These are phyloP conservation scores for Onychomys arenicola DNA, from an alignment of 2,797 vertebrate species.

Conservation along the genomic window DNA sequence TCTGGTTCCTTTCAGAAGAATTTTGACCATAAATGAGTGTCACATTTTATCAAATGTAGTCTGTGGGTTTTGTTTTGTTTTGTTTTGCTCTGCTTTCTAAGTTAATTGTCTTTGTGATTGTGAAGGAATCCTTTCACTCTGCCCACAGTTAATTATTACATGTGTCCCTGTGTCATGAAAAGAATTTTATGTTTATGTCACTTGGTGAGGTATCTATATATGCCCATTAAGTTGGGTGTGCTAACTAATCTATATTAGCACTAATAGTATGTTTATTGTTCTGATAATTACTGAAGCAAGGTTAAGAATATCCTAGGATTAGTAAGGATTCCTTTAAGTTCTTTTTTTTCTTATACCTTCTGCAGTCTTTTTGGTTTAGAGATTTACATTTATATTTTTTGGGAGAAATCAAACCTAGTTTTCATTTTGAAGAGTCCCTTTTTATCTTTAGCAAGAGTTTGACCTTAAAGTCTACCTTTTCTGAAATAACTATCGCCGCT, in stretches of 20 bases:
- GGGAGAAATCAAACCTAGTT: neutral
- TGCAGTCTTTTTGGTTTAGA: slow-evolving; percentile 8
- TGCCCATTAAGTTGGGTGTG: neutral
- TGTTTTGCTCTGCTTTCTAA: neutral
- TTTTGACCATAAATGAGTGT: neutral
- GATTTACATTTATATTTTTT: slow-evolving; percentile 7
- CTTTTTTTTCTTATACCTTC: slow-evolving; percentile 1
- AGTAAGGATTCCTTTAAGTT: neutral
- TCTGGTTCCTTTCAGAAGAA: neutral
- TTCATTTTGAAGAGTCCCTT: slow-evolving; percentile 1
- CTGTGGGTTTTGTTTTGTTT: neutral
- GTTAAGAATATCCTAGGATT: neutral
- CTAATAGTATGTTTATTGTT: neutral
- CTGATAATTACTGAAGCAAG: neutral
- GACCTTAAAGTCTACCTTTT: slow-evolving; percentile 13
- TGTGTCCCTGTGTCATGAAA: neutral
- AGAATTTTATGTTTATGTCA: neutral
- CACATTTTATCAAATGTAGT: neutral
- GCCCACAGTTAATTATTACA: slow-evolving; percentile 14
- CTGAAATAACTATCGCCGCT: neutral
- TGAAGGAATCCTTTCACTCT: neutral
- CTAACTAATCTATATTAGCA: neutral
- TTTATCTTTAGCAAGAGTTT: slow-evolving; percentile 22
- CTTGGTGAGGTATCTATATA: neutral
- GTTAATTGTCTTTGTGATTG: neutral